phyloP scores from a whole-genome alignment of 2,797 vertebrate species.

The Danio choprae region DNA sequence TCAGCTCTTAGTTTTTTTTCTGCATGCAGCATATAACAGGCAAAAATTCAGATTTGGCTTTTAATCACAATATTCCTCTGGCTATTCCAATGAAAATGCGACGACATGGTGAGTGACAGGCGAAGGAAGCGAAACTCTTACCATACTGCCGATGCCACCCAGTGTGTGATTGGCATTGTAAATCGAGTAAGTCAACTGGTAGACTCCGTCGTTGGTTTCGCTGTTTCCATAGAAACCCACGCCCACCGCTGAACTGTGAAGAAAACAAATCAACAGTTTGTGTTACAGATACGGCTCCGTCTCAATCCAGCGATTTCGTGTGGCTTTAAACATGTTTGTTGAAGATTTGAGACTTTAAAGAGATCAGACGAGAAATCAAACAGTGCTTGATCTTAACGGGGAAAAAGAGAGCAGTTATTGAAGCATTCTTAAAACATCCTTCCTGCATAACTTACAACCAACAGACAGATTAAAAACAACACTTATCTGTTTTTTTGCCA shows the following conservation, averaged over 20 bases:
- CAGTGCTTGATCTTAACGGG: fast-evolving
- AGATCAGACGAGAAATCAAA: too few relatives aligned
- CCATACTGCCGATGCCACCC: constrained; percentile 85
- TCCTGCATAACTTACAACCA: not conserved
- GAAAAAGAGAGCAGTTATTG: not conserved
- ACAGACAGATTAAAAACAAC: not conserved
- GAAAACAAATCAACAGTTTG: constrained; percentile 39
- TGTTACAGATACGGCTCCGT: constrained; percentile 14
- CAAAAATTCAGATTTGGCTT: constrained; percentile 15
- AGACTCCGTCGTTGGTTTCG: constrained; percentile 92
- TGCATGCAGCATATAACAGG: not conserved
- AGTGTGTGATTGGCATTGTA: constrained; percentile 93
- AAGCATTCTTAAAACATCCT: not conserved
- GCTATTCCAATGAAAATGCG: constrained; percentile 24
- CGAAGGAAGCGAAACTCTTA: constrained; percentile 72
- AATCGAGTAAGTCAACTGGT: constrained; percentile 93
- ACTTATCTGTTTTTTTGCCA: not conserved
- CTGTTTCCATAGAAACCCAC: constrained; percentile 98
- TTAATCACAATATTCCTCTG: constrained; percentile 21
- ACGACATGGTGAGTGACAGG: constrained; percentile 21
- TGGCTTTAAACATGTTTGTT: not conserved
- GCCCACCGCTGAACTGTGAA: constrained; percentile 86
- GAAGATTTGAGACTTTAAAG: constrained; percentile 11
- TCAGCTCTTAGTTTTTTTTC: not conserved
- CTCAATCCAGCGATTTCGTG: not conserved